These are phyloP conservation scores for Chrysaora quinquecirrha DNA, from an alignment of 30 jellyfish, hydroid and myxozoan species.

Conservation along the genomic window DNA sequence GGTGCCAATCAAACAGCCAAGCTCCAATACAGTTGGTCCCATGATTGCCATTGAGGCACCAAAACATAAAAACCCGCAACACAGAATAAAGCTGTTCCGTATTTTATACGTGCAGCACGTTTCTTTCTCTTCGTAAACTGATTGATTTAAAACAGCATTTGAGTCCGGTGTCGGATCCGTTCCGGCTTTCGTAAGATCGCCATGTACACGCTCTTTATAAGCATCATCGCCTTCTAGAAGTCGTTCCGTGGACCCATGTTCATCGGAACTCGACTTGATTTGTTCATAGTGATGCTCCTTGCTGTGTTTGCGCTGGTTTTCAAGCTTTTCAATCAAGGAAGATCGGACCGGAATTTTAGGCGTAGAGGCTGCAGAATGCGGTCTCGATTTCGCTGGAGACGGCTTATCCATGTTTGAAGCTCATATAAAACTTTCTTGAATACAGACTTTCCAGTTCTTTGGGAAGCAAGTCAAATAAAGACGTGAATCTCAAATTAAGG, in stretches of 20 bases:
- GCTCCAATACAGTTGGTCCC: constrained; percentile 98
- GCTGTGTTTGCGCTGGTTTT: not conserved
- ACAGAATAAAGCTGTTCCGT: constrained; percentile 86
- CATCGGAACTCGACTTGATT: not conserved
- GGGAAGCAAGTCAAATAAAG: too few relatives aligned
- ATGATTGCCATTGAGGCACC: constrained; percentile 99
- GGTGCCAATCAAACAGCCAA: constrained; percentile 96
- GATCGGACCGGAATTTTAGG: constrained; percentile 76
- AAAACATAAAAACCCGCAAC: constrained; percentile 98
- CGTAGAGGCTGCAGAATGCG: constrained; percentile 82
- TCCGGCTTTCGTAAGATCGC: not conserved
- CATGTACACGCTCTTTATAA: not conserved
- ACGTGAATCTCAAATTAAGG: too few relatives aligned
- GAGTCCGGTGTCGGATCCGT: not conserved
- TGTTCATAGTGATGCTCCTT: not conserved
- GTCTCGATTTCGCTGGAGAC: constrained; percentile 63
- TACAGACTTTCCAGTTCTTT: too few relatives aligned
- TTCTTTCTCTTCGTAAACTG: constrained; percentile 67
- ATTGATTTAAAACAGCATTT: not conserved
- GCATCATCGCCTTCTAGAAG: not conserved
- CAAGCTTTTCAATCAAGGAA: constrained; percentile 42
- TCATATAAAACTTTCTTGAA: too few relatives aligned
- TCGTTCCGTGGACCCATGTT: not conserved
- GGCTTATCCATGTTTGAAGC: constrained; percentile 41
- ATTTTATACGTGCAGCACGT: constrained; percentile 91